Percentiles rank a stretch among this genome's conserved stretches.
Evolutionary conservation across 2,888 invertebrate species (phyloP).

Genomic region (Phania funesta): DNA sequence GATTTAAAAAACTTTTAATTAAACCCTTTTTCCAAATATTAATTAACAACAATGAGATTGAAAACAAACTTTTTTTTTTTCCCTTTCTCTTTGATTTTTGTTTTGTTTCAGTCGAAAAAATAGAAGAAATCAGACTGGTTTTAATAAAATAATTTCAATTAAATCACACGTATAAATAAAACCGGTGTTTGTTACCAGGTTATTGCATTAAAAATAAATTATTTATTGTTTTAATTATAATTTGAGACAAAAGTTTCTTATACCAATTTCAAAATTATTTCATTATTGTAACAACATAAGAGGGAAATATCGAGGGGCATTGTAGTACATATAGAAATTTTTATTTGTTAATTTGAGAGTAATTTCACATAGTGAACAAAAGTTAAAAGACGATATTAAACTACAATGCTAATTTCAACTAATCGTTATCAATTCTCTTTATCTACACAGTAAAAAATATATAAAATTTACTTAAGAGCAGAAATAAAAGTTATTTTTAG

Average conservation of each 20-base stretch:
- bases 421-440: too few relatives aligned
- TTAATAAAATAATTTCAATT: constrained; percentile 23
- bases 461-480: too few relatives aligned
- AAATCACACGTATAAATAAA: background rate
- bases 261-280: background rate
- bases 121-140: constrained; percentile 18
- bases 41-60: background rate
- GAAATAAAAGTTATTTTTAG: too few relatives aligned
- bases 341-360: too few relatives aligned
- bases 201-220: constrained; percentile 21
- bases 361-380: too few relatives aligned
- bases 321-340: too few relatives aligned
- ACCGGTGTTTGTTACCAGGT: constrained; percentile 18
- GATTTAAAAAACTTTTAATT: constrained; percentile 22
- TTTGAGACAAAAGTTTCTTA: background rate
- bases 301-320: background rate
- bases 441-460: too few relatives aligned
- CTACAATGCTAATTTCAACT: too few relatives aligned
- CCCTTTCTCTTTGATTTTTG: constrained; percentile 17
- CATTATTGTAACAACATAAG: background rate
- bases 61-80: background rate
- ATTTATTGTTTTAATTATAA: constrained; percentile 26
- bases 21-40: constrained; percentile 1
- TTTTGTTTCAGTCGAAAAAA: background rate
- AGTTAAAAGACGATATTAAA: too few relatives aligned